Conservation (phyloP, 1,140 invertebrate species). For the Eciton burchellii region DNA sequence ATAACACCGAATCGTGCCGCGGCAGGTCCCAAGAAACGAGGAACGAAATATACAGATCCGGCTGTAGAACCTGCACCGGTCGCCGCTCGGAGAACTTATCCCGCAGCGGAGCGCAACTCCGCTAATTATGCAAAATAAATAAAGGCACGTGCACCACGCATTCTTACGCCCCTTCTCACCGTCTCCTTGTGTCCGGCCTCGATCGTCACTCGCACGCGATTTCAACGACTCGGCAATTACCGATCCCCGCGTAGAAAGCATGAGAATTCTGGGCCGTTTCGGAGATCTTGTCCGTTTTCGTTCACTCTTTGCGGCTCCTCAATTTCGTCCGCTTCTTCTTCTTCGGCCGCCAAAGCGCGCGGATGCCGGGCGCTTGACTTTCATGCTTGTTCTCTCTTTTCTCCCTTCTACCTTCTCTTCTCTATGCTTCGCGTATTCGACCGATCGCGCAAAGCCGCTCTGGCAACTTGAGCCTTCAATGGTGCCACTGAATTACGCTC, state of each 20-base stretch:
- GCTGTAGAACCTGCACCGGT: slow-evolving; percentile 58
- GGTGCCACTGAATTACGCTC: neutral
- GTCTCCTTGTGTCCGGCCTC: slow-evolving; percentile 6
- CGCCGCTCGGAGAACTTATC: slow-evolving; percentile 62
- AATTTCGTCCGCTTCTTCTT: neutral
- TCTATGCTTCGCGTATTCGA: slow-evolving; percentile 15
- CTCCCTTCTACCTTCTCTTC: neutral
- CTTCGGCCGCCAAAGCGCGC: neutral
- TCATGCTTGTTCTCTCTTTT: slow-evolving; percentile 9
- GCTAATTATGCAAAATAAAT: slow-evolving; percentile 81
- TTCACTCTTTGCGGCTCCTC: too few relatives aligned
- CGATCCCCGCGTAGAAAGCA: slow-evolving; percentile 69
- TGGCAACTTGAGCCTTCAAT: slow-evolving; percentile 18
- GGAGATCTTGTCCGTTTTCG: slow-evolving; percentile 8
- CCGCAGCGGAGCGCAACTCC: slow-evolving; percentile 59
- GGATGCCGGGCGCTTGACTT: slow-evolving; percentile 30
- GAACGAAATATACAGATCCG: slow-evolving; percentile 3
- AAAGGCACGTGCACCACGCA: slow-evolving; percentile 78
- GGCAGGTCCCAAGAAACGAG: slow-evolving; percentile 13
- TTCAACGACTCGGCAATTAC: slow-evolving; percentile 76
- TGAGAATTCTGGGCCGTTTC: slow-evolving; percentile 52
- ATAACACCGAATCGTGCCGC: slow-evolving; percentile 30
- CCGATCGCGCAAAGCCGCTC: neutral
- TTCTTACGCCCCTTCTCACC: slow-evolving; percentile 72
- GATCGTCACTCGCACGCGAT: slow-evolving; percentile 74